Base-by-base conservation (phyloP, 2,888 invertebrate species). In the Tipula helvola region DNA sequence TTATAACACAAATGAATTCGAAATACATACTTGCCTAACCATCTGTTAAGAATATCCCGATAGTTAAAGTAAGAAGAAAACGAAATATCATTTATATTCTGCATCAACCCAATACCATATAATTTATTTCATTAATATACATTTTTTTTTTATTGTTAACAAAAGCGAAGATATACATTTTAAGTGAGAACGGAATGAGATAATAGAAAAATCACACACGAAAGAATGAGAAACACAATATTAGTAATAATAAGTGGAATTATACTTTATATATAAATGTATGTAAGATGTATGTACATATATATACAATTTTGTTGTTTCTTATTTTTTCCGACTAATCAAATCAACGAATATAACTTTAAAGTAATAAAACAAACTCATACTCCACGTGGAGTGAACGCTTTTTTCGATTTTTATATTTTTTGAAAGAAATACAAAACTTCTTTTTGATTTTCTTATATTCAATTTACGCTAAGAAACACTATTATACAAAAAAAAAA, bases 51-150 rank as follows among this genome's bases (percentile, higher is more conserved):
- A 71, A 71, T 10, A 71, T 71, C 2, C 28, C 71, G 28, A 7
- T 7, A 71, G 28, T n/a, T 71, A 28, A 12, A 71, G 13, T 1
- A 71, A 71, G 71, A 71, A 71, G 71, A 28, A 28, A 10, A 71
- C 28, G 28, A 18, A 71, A 28, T 28, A 28, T 71, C 71, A 71
- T 71, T 71, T 71, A 18, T 18, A 71, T 71, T 71, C 71, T 71
- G 71, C 71, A 71, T 71, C 71, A 71, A 71, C 71, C 71, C 71
- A 71, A 71, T 71, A 71, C 71, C 71, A 71, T 71, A 71, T 71
- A 71, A 71, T 71, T 71, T 71, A 71, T 71, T 71, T 71, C 71
- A 71, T 71, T 71, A 71, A 71, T 71, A 71, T 71, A 71, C 1
- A 28, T 71, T 71, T 71, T 71, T 71, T 71, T 18, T 18, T 57